Evolutionary conservation across 2,797 vertebrate species (phyloP), one percentile per base, ranked within the genome.

Genomic region (Enteromius unitaeniatus): DNA sequence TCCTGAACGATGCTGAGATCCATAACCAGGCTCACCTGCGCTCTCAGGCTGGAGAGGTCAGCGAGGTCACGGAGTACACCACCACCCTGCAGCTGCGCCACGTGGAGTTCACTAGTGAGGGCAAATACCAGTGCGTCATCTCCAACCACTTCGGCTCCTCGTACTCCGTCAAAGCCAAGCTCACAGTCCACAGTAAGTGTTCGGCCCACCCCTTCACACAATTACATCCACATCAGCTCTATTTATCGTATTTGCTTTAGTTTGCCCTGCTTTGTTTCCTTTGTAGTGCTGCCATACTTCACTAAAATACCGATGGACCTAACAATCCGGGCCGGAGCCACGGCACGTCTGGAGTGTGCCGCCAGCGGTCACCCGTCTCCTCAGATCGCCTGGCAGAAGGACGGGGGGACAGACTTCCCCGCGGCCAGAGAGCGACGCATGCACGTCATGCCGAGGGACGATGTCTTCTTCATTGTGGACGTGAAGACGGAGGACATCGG

Each of bases 371-470:
- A 98, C 82, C 98, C 98, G 0, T 92, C 96, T 6, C 98, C 98
- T 0, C 97, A 99, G 93, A 99, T 99, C 6, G 97, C 98, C 80
- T 99, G 98, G 98, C 98, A 99, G 88, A 99, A 99, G 79, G 98
- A 99, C 0, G 98, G 97, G 1, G 98, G 98, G 83, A 99, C 96
- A 0, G 98, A 99, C 91, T 99, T 99, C 84, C 98, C 98, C 0
- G 98, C 98, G 0, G 98, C 98, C 0, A 95, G 98, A 0, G 97
- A 99, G 89, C 95, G 98, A 0, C 95, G 98, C 3, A 99, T 99
- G 98, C 98, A 99, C 0, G 98, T 99, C 19, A 99, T 99, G 98
- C 98, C 98, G 0, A 97, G 98, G 89, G 98, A 99, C 0, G 97
- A 99, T 0, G 97, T 99, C 1, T 99, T 99, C 90, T 99, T 99